Evolutionary conservation across 2,888 invertebrate species (phyloP), one percentile per base, ranked within the genome.

Genomic region (Lasioglossum villosulum): DNA sequence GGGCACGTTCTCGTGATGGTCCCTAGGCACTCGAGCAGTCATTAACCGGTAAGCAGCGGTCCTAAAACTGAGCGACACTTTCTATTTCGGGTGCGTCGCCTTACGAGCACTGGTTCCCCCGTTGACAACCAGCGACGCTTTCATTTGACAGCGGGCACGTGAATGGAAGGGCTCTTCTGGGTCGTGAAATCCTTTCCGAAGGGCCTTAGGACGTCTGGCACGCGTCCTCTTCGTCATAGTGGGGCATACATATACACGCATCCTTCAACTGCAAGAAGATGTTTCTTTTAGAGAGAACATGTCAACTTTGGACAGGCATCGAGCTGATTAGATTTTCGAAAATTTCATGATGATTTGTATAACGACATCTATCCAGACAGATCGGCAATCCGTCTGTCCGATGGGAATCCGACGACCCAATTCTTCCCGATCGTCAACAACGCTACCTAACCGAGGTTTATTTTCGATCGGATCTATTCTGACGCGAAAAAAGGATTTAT

Each of bases 81-180:
- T 89, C 88, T 89, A 86, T 89, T 89, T 87, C 68, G 42, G 59
- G 84, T 83, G 71, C 56, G 68, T n/a, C 63, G 42, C 45, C 85
- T 82, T 70, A 75, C 80, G 80, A 34, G 77, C 77, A 23, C 89
- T 19, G 19, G 34, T 19, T 19, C 19, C 3, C 66, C 34, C 37
- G 92, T 84, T 89, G 90, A 92, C 91, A 86, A 88, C 81, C 78
- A 86, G 84, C 83, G 77, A 75, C 73, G 56, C 74, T 86, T 81
- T 83, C 89, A 80, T 87, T 82, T 52, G 59, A 63, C 71, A 52
- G 39, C 30, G 16, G 68, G 52, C 75, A 80, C 83, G 84, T 87
- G 82, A 84, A 83, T 75, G 89, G 75, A 79, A 88, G 77, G 30
- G 63, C 68, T 34, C 48, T 76, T 70, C 70, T 63, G 75, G n/a